Evolutionary conservation across 1,140 invertebrate genomes (phyloP).

Genomic region (Aradophagus sp.): DNA sequence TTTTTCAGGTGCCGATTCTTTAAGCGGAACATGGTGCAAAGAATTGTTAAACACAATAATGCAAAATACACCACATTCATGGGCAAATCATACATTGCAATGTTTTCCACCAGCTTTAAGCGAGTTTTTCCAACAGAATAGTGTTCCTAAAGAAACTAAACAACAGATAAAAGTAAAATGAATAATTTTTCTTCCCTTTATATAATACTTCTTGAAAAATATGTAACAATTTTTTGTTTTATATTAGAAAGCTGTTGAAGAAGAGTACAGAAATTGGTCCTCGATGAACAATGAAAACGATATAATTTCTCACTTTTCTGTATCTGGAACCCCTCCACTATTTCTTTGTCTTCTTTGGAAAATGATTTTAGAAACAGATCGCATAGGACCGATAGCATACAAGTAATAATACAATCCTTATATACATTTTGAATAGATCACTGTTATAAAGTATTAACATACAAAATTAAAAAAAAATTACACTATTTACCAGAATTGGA

Average conservation of each 20-base stretch:
- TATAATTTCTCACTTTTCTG: constrained; percentile 95
- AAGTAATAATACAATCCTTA: too few species aligned
- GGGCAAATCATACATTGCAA: constrained; percentile 92
- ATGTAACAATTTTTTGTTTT: too few species aligned
- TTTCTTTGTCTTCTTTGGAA: constrained; percentile 96
- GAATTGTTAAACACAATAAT: constrained; percentile 93
- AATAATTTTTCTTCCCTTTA: too few species aligned
- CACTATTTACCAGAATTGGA: too few species aligned
- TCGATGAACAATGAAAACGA: constrained; percentile 98
- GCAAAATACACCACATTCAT: constrained; percentile 94
- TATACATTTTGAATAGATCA: too few species aligned
- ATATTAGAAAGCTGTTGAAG: constrained; percentile 87
- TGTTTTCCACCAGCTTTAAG: constrained; percentile 92
- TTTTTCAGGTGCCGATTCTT: constrained; percentile 75
- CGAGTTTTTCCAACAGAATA: constrained; percentile 91
- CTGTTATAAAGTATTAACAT: too few species aligned
- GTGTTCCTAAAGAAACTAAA: constrained; percentile 91
- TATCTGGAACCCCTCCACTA: constrained; percentile 89
- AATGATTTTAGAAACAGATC: constrained; percentile 95
- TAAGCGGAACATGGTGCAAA: constrained; percentile 90
- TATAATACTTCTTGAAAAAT: too few species aligned
- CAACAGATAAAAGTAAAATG: constrained; percentile 83
- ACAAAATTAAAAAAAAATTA: too few species aligned
- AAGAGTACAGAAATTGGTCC: constrained; percentile 96
- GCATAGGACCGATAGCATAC: constrained; percentile 93